Conservation (phyloP, 2,888 invertebrate genomes). For the Tubiluchus corallicola region DNA sequence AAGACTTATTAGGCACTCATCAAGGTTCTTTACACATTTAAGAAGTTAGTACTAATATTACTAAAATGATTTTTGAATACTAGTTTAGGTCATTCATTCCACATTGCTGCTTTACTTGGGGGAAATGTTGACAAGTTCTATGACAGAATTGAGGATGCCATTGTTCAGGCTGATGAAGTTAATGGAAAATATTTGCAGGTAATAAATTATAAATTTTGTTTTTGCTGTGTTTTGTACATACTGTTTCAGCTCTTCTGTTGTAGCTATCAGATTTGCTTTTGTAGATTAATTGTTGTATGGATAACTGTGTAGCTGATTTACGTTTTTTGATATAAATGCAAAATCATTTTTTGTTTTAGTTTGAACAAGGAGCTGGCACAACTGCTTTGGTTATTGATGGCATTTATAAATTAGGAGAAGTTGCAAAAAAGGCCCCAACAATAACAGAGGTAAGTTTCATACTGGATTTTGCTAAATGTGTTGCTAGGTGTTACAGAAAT, state of each 20-base stretch:
- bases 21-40: no score
- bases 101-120: conserved; percentile 53
- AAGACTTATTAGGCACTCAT: no score
- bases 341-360: neutral
- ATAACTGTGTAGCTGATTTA: conserved; percentile 6
- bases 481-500: no score
- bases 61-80: conserved; percentile 15
- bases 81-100: conserved; percentile 66
- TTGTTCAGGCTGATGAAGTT: conserved; percentile 86
- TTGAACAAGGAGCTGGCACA: conserved; percentile 13
- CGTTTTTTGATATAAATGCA: neutral
- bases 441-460: conserved; percentile 37
- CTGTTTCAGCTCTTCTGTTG: no score
- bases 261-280: conserved; percentile 8
- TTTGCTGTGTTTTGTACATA: no score
- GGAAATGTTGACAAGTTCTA: conserved; percentile 32
- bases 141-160: conserved; percentile 69
- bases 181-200: conserved; percentile 50
- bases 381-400: conserved; percentile 41
- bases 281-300: neutral
- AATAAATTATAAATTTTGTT: no score
- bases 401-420: conserved; percentile 40
- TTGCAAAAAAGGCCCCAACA: conserved; percentile 45
- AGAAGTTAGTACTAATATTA: no score
- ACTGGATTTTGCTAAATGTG: no score